These are phyloP conservation scores for Hucho hucho DNA, from an alignment of 2,113 vertebrate genomes.

Conservation along the genomic window DNA sequence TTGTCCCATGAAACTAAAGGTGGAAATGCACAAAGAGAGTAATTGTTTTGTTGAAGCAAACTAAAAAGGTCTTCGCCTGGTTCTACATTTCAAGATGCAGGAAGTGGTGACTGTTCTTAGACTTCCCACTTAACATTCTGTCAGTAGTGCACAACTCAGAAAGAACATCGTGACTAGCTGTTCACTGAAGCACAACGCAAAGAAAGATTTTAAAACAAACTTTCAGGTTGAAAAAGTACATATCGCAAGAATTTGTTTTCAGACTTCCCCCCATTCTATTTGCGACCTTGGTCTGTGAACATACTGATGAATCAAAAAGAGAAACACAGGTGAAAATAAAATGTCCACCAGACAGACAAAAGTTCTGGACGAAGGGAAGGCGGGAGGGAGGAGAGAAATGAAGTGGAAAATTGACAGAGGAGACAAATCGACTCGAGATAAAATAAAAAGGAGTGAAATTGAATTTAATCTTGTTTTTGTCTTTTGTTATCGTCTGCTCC, in stretches of 20 bases:
- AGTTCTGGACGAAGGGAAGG: conserved; percentile 43
- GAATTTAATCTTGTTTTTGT: conserved; percentile 1
- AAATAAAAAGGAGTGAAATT: conserved; percentile 67
- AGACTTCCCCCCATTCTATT: neutral
- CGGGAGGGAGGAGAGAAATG: conserved; percentile 5
- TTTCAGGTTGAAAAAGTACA: no score
- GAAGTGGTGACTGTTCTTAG: no score
- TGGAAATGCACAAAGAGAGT: no score
- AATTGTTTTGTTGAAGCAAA: no score
- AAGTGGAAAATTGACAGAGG: no score
- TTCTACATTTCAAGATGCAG: no score
- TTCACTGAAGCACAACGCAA: neutral
- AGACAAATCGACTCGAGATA: conserved; percentile 37
- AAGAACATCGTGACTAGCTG: neutral
- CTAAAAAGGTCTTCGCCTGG: no score
- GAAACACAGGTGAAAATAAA: conserved; percentile 3
- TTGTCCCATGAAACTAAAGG: no score
- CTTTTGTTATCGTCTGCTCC: neutral
- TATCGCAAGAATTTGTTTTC: no score
- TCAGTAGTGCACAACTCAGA: neutral
- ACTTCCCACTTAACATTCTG: neutral
- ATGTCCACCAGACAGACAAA: neutral
- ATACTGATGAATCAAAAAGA: neutral
- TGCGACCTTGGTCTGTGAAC: neutral
- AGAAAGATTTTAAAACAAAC: neutral